Base-by-base conservation (phyloP, 2,888 invertebrate species). In the Campaea margaritaria region DNA sequence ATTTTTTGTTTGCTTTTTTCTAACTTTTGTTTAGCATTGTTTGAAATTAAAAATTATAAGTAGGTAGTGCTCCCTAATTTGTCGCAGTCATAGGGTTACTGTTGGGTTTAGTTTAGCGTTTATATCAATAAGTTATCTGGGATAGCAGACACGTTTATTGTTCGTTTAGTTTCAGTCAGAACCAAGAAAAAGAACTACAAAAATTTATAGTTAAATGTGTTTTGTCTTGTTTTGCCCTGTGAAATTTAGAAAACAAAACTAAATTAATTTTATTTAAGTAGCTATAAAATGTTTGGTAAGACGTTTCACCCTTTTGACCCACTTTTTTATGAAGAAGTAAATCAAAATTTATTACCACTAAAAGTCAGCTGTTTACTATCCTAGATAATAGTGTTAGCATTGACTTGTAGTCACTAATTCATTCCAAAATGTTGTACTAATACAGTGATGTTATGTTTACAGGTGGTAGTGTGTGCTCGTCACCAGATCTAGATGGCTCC, bases 391-490 rank as follows among this genome's bases (percentile, higher is more conserved):
- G 34, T 48, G 28, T 43, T 43, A 10, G 27, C 31, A 44, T 7
- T 5, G 43, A 36, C 12, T 7, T 0, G n/a, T 50, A 50, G 49
- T 50, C 8, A n/a, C 27, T 8, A 56, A 0, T 10, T 21, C 21
- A 3, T 38, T 0, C 0, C 36, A 21, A 43, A 43, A 2, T 21
- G 21, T 21, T n/a, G 43, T 21, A 16, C n/a, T n/a, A 28, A 68
- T 44, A 34, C n/a, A 21, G n/a, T 16, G 48, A 28, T 63, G 28
- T 36, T 58, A 54, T 59, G 58, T 59, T 89, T 90, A 0, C 86
- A 95, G 96, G 95, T 76, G 95, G 95, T 64, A 96, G 96, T 81
- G 95, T 95, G 61, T 95, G 95, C 75, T 96, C 96, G 47, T 96
- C 96, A 62, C 96, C 96, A 14, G 96, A 96, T 78, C 94, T 95